These are phyloP conservation scores for Globicephala melas DNA, from an alignment of 2,113 vertebrate species.

Conservation along the genomic window DNA sequence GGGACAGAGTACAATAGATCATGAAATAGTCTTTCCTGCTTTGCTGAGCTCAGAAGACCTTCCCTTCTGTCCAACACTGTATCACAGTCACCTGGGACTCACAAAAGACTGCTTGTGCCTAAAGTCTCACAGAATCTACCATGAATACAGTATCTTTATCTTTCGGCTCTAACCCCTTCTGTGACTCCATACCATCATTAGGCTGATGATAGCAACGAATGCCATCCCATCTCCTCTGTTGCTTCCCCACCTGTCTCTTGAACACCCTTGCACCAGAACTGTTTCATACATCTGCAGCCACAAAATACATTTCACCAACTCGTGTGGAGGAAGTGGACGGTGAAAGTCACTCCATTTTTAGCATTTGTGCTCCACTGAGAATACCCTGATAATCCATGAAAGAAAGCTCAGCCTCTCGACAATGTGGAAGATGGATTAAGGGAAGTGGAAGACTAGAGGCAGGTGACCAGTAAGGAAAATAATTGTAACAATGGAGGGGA, in stretches of 20 bases:
- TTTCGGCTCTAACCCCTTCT: neutral
- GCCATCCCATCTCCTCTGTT: neutral
- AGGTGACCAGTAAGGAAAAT: neutral
- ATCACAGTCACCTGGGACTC: neutral
- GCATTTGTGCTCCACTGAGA: neutral
- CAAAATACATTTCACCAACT: slow-evolving; percentile 2
- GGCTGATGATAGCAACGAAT: neutral
- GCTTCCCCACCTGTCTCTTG: neutral
- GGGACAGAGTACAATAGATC: neutral
- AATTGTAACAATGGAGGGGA: neutral
- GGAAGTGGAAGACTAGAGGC: neutral
- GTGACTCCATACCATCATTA: neutral
- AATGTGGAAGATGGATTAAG: neutral
- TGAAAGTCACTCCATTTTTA: neutral
- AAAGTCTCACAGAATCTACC: neutral
- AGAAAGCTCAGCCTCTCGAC: neutral
- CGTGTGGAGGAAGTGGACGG: neutral
- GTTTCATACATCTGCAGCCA: neutral
- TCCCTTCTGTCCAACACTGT: neutral
- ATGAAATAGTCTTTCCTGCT: neutral
- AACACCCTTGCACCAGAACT: neutral
- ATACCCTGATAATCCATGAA: neutral
- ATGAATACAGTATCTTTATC: neutral
- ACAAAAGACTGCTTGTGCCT: neutral
- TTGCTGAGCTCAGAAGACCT: neutral